phyloP scores from a whole-genome alignment of 2,113 vertebrate genomes.

The Chloropsis cyanopogon region DNA sequence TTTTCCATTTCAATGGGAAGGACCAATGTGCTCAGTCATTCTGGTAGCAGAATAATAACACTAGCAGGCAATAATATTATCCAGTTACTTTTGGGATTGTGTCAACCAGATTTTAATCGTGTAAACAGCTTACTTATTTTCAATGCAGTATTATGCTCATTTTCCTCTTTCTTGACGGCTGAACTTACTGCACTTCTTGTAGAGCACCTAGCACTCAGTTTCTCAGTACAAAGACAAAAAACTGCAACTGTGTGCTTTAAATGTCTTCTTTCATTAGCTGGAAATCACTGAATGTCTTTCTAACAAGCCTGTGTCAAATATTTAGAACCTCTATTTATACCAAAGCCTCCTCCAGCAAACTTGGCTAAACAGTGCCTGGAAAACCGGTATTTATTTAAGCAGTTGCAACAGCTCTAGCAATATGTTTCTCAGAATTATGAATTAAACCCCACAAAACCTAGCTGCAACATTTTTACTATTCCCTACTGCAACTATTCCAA shows the following conservation, averaged over 20 bases:
- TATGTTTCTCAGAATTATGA: neutral
- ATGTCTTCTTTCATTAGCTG: neutral
- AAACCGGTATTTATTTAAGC: slow-evolving; percentile 10
- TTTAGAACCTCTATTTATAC: neutral
- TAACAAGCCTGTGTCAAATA: neutral
- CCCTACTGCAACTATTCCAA: neutral
- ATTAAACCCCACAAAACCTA: neutral
- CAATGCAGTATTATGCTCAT: neutral
- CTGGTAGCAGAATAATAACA: neutral
- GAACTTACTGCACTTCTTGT: neutral
- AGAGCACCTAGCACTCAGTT: neutral
- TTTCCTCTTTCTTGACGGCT: neutral
- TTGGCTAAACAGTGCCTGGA: neutral
- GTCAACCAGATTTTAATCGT: neutral
- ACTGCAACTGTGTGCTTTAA: neutral
- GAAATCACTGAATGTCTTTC: neutral
- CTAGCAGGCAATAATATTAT: neutral
- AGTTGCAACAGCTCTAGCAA: neutral
- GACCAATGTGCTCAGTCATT: neutral
- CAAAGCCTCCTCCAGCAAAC: neutral
- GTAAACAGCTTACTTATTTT: neutral
- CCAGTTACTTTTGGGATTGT: neutral
- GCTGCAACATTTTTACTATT: neutral
- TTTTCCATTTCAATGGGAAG: neutral
- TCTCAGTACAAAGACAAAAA: neutral